Percentiles rank a stretch among this genome's conserved stretches.
Evolutionary conservation across 1,140 invertebrate species (phyloP).

Genomic region (Antheraea pernyi): DNA sequence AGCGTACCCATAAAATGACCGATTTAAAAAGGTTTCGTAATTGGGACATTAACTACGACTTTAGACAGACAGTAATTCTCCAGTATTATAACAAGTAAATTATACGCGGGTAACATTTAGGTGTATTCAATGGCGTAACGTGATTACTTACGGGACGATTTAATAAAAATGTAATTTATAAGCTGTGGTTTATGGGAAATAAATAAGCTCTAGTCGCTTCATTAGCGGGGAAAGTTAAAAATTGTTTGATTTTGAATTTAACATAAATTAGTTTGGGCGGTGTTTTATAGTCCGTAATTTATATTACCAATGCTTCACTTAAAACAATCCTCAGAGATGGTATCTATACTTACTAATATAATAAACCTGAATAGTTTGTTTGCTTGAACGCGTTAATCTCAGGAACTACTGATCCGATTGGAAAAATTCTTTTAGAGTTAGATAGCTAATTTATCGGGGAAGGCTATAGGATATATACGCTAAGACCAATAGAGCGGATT

Average conservation of each 20-base stretch:
- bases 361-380: no score
- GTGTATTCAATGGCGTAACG: background rate
- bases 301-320: no score
- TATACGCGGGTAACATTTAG: background rate
- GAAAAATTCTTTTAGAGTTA: no score
- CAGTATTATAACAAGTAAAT: background rate
- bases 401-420: no score
- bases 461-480: no score
- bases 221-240: background rate
- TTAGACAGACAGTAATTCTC: background rate
- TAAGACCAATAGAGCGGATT: no score
- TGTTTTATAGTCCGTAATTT: background rate
- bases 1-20: background rate
- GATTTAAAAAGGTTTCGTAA: background rate
- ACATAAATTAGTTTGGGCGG: background rate
- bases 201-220: background rate
- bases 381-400: no score
- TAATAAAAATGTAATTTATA: slow-evolving; percentile 3
- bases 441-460: no score
- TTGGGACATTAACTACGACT: background rate
- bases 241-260: background rate
- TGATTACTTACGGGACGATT: background rate
- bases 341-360: no score
- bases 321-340: no score
- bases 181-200: background rate